Conservation (phyloP, 2,113 vertebrate genomes). For the Casuarius casuarius region DNA sequence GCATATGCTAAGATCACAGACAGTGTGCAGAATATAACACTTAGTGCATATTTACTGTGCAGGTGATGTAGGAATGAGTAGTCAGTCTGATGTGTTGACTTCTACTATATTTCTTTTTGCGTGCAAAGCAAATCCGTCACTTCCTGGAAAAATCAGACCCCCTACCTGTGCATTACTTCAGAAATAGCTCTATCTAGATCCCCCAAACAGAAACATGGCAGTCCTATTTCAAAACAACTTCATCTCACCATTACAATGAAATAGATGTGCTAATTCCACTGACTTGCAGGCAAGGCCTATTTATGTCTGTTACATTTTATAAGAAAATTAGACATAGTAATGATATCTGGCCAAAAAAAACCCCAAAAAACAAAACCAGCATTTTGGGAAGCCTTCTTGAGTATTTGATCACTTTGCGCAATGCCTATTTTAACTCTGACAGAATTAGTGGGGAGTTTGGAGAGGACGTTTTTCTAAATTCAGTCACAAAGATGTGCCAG, state of each 20-base stretch:
- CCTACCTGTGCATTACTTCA: background rate
- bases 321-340: background rate
- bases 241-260: background rate
- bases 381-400: background rate
- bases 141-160: background rate
- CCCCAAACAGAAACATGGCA: rapidly evolving
- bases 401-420: background rate
- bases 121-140: background rate
- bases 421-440: background rate
- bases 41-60: background rate
- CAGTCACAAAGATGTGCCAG: background rate
- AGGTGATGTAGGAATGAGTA: background rate
- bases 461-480: background rate
- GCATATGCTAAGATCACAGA: background rate
- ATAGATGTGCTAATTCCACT: background rate
- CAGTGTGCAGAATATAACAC: background rate
- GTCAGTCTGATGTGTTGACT: rapidly evolving
- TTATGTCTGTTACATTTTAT: background rate
- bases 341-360: background rate
- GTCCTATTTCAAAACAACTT: background rate
- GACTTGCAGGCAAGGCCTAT: background rate
- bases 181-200: background rate
- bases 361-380: background rate
- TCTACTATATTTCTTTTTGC: background rate
- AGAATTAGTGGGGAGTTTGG: background rate